Base-by-base conservation (phyloP, 2,888 invertebrate species). In the Machimus rusticus region DNA sequence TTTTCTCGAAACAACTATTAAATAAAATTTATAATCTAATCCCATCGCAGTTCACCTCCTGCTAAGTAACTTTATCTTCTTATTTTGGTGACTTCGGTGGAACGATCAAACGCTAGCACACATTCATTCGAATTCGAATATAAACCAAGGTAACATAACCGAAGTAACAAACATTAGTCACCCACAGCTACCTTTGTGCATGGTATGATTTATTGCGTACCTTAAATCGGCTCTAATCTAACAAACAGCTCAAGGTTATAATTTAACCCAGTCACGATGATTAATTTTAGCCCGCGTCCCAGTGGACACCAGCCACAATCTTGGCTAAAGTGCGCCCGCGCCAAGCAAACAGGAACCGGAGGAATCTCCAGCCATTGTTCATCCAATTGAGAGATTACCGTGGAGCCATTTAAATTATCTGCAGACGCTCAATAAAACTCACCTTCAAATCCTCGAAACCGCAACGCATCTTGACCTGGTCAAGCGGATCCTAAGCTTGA, bases 361-460 rank as follows among this genome's bases (percentile, higher is more conserved):
- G 14, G 82, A 85, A 85, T 74, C 74, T 85, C 46, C 43, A 6
- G 43, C 85, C 85, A 85, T 85, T 85, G 85, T 85, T 85, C 85
- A 82, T 74, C 85, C 74, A 85, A 85, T 85, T 85, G 85, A 85
- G 85, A 85, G 85, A 85, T 85, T 85, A 85, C 85, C 28, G 43
- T 85, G 85, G 85, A 85, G 85, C 86, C 86, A 86, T 66, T 79
- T 86, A 86, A 86, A 86, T 86, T 86, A 86, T 86, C 86, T 78
- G 78, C 86, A 86, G 86, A 86, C 86, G 86, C 23, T 55, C 78
- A 86, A 86, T 79, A 86, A 79, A 86, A 86, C 86, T 76, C 78
- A 79, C 78, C 78, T 78, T 79, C 86, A 43, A 86, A 79, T 78
- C 57, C 86, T 79, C 74, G 43, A 85, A 74, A 85, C 23, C 85